Base-by-base conservation (phyloP, 2,797 vertebrate genomes). In the Macroramphosus scolopax region DNA sequence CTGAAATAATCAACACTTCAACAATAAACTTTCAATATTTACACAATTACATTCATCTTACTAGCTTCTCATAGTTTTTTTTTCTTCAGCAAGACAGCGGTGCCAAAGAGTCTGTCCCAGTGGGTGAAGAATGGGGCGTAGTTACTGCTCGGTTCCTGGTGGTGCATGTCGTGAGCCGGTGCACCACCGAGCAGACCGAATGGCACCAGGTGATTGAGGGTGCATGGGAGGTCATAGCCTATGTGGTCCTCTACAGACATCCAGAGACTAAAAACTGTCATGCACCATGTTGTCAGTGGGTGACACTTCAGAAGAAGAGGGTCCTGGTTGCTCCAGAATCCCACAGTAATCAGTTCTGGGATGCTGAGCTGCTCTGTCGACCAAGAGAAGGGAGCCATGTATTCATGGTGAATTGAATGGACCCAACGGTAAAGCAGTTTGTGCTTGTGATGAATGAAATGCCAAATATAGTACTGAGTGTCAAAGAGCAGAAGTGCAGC, bases 161-260 rank as follows among this genome's bases (percentile, higher is more conserved):
- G 91, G 76, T 92, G 90, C 75, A 88, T 71, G 68, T 92, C 90
- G 12, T 91, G 90, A 18, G 87, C 87, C 1, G 84, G 73, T 2
- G 90, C 83, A 0, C 91, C 89, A 0, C 89, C 89, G 20, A 87
- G 78, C 36, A 90, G 79, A 2, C 88, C 88, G 2, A 87, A 83
- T 7, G 89, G 89, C 48, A 90, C 78, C 50, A 91, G 42, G 22
- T 66, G 79, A 53, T 83, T 85, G 16, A 89, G 82, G 6, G 72
- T 64, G 85, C 85, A 91, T 0, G 88, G 91, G 36, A 92, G 69
- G 72, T 91, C 88, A 1, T 91, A 91, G 18, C 90, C 89, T 22
- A 87, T 86, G 64, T 91, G 91, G 55, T 91, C 89, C 62, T 92
- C 91, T 45, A 92, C 89, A 1, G 89, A 91, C 77, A 92, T 68